Base-by-base conservation (phyloP, 1,140 invertebrate species). In the Chlorops oryzae region DNA sequence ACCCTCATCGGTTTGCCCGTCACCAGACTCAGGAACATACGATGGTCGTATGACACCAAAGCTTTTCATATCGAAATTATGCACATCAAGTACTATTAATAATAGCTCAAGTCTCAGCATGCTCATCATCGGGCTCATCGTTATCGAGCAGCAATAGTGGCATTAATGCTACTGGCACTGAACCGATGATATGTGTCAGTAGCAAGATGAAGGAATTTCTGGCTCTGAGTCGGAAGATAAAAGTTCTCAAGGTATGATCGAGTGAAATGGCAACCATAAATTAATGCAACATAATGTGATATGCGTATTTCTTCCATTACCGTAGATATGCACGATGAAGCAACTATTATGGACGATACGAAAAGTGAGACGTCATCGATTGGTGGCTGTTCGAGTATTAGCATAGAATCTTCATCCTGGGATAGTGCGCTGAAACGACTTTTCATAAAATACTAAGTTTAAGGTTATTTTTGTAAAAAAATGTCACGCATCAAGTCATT, bases 1-100 rank as follows among this genome's bases (percentile, higher is more conserved):
- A 39, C 75, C 78, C 13, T 74, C 81, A 39, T 75, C 80, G 49
- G 63, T 70, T 25, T 71, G 63, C 41, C 68, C 66, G 62, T 71
- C 66, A 2, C 68, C 68, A 5, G 69, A 71, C 28, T 70, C 66
- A 24, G 66, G 65, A 22, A 70, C 66, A 20, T 70, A 67, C 28
- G 66, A 70, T 39, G 65, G 66, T 5, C 62, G 66, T 21, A 66
- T 62, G 5, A 70, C 66, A 18, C 66, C 66, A 39, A 70, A 70
- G 50, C 38, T 70, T 7, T 65, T 70, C 38, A 65, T 70, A 35
- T 70, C 66, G 4, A 70, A 70, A 47, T 51, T 70, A 3, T 70
- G 63, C 55, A 65, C 63, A 28, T 63, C 57, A 17, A 69, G 66
- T 44, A 39, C 61, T 20, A 54, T 54, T 35, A 47, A 47, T 28